Evolutionary conservation across 2,797 vertebrate species (phyloP).

Genomic region (Esox masquinongy): DNA sequence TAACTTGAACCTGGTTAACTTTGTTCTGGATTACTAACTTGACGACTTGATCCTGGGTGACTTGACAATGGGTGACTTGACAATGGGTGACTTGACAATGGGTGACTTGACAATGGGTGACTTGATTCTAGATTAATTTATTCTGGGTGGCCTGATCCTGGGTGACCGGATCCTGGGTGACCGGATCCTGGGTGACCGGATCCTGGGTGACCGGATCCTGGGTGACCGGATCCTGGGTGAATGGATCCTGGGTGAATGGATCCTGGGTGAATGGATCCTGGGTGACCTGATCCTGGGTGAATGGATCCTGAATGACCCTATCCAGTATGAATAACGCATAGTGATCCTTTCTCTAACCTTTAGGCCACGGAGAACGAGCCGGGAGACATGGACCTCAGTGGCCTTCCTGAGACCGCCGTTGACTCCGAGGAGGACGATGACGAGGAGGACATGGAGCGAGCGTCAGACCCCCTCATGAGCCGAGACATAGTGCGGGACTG

Average conservation of each 20-base stretch:
- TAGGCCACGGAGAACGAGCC: conserved; percentile 97
- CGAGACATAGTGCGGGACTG: conserved; percentile 97
- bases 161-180: background rate
- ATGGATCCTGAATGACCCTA: too few relatives aligned
- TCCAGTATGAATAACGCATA: background rate
- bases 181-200: too few relatives aligned
- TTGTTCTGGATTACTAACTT: too few relatives aligned
- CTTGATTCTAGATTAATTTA: too few relatives aligned
- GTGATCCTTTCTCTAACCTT: background rate
- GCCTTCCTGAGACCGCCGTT: conserved; percentile 95
- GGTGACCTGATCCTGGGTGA: too few relatives aligned
- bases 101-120: background rate
- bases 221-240: too few relatives aligned
- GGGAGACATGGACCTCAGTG: conserved; percentile 98
- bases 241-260: background rate
- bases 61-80: background rate
- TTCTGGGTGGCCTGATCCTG: too few relatives aligned
- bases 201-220: background rate
- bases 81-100: background rate
- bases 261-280: background rate
- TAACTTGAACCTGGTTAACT: background rate
- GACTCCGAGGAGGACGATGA: conserved; percentile 98
- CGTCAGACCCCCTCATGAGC: conserved; percentile 97
- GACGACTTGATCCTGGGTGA: too few relatives aligned
- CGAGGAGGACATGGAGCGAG: conserved; percentile 96